Percentiles rank a stretch among this genome's conserved stretches.
Conservation (phyloP, 2,113 vertebrate genomes). For the Motacilla alba region DNA sequence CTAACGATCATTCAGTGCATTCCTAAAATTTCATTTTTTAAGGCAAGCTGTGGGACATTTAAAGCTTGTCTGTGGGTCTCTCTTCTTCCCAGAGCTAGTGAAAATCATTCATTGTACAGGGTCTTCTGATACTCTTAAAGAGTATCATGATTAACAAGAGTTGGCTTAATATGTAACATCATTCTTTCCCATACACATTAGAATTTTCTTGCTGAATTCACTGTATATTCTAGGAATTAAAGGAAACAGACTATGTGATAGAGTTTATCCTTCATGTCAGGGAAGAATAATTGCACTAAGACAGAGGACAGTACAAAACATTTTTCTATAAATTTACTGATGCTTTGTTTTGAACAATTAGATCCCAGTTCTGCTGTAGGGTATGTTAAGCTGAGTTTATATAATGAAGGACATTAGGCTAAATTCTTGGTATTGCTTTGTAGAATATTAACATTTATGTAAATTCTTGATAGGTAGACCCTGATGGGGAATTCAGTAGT, state of each 20-base stretch:
- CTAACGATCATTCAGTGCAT: not conserved
- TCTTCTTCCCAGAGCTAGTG: not conserved
- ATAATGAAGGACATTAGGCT: not conserved
- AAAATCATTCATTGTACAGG: not conserved
- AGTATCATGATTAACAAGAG: not conserved
- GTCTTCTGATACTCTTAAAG: not conserved
- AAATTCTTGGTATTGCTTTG: not conserved
- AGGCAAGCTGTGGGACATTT: not conserved
- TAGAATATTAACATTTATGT: not conserved
- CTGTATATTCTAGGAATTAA: not conserved
- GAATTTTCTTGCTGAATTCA: not conserved
- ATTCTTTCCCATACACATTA: not conserved
- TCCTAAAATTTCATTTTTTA: not conserved
- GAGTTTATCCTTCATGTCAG: no score
- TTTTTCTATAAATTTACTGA: not conserved
- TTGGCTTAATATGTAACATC: rapidly evolving
- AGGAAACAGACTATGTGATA: not conserved
- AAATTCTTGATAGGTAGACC: not conserved
- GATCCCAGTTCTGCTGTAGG: not conserved
- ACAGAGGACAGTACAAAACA: not conserved
- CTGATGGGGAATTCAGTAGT: not conserved
- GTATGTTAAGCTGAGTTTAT: not conserved
- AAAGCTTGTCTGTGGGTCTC: not conserved
- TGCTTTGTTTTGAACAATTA: not conserved
- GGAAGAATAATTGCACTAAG: no score